phyloP scores from a whole-genome alignment of 2,113 vertebrate species.

The Sminthopsis crassicaudata region DNA sequence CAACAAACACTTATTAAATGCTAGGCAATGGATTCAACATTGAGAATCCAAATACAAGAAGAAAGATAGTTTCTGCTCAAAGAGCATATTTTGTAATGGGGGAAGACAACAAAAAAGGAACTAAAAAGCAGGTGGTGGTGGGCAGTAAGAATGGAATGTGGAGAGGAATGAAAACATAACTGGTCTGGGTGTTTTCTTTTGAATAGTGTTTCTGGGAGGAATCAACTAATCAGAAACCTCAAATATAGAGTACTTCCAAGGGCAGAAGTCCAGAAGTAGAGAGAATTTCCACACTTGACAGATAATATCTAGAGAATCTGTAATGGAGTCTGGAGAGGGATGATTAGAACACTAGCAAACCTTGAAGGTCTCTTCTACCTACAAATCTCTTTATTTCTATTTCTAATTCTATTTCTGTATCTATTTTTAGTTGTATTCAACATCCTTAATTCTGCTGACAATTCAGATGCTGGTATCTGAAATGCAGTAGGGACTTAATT shows the following conservation, averaged over 20 bases:
- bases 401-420: neutral
- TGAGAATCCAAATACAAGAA: neutral
- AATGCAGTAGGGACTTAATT: neutral
- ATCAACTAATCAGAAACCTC: neutral
- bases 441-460: neutral
- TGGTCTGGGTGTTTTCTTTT: neutral
- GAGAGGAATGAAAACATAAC: neutral
- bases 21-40: neutral
- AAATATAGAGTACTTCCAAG: neutral
- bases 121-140: neutral
- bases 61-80: neutral
- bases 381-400: neutral
- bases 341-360: neutral
- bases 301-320: neutral
- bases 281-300: neutral
- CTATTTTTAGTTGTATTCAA: neutral
- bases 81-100: neutral
- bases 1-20: neutral
- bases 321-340: neutral
- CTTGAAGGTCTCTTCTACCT: neutral
- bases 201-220: neutral
- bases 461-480: neutral
- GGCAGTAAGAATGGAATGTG: neutral
- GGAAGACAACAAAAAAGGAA: neutral
- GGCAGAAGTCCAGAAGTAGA: neutral